Base-by-base conservation (phyloP, 2,888 invertebrate species). In the Danaus chrysippus region DNA sequence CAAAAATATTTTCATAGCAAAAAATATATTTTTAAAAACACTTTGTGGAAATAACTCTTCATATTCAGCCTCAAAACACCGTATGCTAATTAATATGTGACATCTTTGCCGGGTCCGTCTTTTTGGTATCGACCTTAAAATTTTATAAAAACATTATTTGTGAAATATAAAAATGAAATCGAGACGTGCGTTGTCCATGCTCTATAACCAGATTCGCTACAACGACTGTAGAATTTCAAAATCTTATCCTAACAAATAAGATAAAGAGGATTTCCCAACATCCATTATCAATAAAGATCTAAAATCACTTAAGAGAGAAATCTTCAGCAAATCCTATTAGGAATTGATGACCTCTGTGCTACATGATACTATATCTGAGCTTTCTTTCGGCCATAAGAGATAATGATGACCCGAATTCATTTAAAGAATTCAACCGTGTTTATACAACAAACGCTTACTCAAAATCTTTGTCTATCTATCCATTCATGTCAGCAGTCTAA, bases 301-400 rank as follows among this genome's bases (percentile, higher is more conserved):
- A 63, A 65, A 70, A 70, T 70, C 68, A 70, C 70, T 70, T 64
- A 64, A 61, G 56, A 53, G 62, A 62, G 61, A 63, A 59, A 65
- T 56, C 63, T 62, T 65, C 59, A 67, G 59, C 63, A 69, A 70
- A 67, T 66, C 68, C 66, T 61, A 60, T 59, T 61, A 56, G 66
- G 69, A 69, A 68, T 69, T 65, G 68, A 69, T 68, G 67, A 69
- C 59, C 65, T 59, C 57, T 67, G 62, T 59, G 64, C 61, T 65
- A 69, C 63, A 52, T 61, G 62, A 68, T 49, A 53, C 59, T 58
- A 62, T 60, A 17, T 49, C 49, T 17, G 17, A 49, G 49, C 49
- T 17, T 57, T 59, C 15, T 57, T 61, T 56, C 59, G 52, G 58
- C 61, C 61, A 44, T 62, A 46, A 17, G 17, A 49, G 9, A 49